Evolutionary conservation across 2,888 invertebrate species (phyloP).

Genomic region (Trichopria drosophilae): DNA sequence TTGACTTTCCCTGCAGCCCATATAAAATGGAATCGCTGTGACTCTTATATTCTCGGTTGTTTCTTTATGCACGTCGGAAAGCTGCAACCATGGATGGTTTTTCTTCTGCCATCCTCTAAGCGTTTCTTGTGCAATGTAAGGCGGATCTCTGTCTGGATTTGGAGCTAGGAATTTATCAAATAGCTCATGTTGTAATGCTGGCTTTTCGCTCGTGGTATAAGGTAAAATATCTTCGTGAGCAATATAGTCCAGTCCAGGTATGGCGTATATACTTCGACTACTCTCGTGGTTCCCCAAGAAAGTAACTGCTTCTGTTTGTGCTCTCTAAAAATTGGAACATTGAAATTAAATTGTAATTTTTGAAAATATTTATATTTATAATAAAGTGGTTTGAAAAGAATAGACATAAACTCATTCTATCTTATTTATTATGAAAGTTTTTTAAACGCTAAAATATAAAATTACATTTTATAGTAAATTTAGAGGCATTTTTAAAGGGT

Average conservation of each 20-base stretch:
- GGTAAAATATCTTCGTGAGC: constrained; percentile 97
- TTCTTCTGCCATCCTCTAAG: constrained; percentile 95
- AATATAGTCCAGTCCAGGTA: constrained; percentile 96
- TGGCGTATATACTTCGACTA: constrained; percentile 91
- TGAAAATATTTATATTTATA: constrained; percentile 13
- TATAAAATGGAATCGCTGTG: constrained; percentile 98
- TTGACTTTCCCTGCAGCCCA: constrained; percentile 92
- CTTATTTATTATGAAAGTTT: not conserved
- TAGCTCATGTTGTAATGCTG: constrained; percentile 91
- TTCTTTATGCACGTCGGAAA: constrained; percentile 96
- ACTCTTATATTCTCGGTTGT: constrained; percentile 95
- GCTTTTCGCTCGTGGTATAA: constrained; percentile 83
- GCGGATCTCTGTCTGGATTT: constrained; percentile 82
- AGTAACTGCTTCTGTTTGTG: constrained; percentile 97
- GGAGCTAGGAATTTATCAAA: constrained; percentile 92
- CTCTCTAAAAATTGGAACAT: constrained; percentile 66
- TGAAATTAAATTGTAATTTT: constrained; percentile 10
- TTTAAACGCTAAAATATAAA: too few species aligned
- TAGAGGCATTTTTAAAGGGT: too few species aligned
- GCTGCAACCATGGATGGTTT: constrained; percentile 94
- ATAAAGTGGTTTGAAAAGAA: constrained; percentile 7
- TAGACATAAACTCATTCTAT: not conserved
- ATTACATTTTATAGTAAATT: too few species aligned
- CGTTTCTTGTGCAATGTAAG: constrained; percentile 86
- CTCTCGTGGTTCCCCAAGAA: constrained; percentile 96